Evolutionary conservation across 2,113 vertebrate species (phyloP).

Genomic region (Tretioscincus oriximinensis): DNA sequence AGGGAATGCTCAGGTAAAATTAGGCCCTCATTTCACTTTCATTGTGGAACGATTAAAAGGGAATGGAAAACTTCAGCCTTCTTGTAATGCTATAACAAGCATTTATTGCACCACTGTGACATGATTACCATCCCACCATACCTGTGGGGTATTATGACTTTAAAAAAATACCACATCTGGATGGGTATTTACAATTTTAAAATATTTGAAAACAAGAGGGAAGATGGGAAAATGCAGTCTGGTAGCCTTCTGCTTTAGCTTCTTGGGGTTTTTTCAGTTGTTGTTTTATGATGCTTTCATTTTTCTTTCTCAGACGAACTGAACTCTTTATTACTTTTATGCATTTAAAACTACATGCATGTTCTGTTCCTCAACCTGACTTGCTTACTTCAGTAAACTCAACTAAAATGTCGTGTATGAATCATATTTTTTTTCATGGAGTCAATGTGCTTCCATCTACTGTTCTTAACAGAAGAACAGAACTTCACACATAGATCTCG

Average conservation of each 20-base stretch:
- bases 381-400: conserved; percentile 31
- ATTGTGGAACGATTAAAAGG: no score
- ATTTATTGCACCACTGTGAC: no score
- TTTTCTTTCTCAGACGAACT: background rate
- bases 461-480: conserved; percentile 2
- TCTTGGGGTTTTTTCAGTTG: background rate
- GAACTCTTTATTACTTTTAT: background rate
- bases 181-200: no score
- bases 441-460: conserved; percentile 24
- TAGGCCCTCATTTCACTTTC: no score
- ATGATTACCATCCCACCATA: no score
- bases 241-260: background rate
- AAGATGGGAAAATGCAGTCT: background rate
- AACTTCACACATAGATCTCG: background rate
- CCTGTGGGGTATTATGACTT: no score
- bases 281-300: background rate
- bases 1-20: no score
- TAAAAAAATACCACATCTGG: no score
- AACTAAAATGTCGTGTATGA: background rate
- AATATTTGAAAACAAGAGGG: no score
- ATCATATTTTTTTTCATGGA: background rate
- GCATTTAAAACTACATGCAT: conserved; percentile 26
- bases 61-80: no score
- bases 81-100: no score
- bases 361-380: background rate